phyloP scores from a whole-genome alignment of 2,888 invertebrate genomes.

The Drosophila tanythrix region DNA sequence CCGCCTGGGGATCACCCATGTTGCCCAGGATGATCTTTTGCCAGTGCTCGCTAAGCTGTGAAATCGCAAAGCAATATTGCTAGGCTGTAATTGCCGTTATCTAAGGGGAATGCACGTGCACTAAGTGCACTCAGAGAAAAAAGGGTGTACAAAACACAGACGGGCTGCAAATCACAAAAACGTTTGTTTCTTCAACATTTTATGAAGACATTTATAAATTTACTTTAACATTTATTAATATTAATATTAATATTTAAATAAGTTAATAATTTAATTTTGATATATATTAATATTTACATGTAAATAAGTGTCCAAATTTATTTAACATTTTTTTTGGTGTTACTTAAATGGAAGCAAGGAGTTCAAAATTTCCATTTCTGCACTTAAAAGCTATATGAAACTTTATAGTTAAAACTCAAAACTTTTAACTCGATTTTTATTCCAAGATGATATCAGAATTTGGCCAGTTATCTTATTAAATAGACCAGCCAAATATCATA shows the following conservation, averaged over 20 bases:
- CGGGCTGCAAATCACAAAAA: background rate
- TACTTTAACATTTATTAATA: background rate
- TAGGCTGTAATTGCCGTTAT: slow-evolving; percentile 31
- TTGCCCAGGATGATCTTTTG: slow-evolving; percentile 16
- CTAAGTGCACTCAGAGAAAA: background rate
- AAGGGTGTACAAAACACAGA: background rate
- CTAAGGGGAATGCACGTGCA: slow-evolving; percentile 13
- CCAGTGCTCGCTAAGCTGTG: slow-evolving; percentile 27
- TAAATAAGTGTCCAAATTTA: too few relatives aligned
- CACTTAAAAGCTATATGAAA: background rate
- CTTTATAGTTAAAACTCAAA: background rate
- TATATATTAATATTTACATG: too few relatives aligned
- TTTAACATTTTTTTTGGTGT: too few relatives aligned
- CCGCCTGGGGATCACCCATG: slow-evolving; percentile 28
- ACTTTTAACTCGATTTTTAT: background rate
- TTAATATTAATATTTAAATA: too few relatives aligned
- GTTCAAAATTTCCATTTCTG: background rate
- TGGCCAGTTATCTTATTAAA: background rate
- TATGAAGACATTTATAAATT: background rate
- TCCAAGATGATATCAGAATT: background rate
- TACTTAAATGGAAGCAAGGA: background rate
- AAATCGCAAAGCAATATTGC: slow-evolving; percentile 41
- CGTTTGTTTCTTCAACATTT: background rate
- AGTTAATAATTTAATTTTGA: too few relatives aligned
- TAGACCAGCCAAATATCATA: background rate